phyloP scores from a whole-genome alignment of 2,113 vertebrate genomes.

The Pollachius pollachius region DNA sequence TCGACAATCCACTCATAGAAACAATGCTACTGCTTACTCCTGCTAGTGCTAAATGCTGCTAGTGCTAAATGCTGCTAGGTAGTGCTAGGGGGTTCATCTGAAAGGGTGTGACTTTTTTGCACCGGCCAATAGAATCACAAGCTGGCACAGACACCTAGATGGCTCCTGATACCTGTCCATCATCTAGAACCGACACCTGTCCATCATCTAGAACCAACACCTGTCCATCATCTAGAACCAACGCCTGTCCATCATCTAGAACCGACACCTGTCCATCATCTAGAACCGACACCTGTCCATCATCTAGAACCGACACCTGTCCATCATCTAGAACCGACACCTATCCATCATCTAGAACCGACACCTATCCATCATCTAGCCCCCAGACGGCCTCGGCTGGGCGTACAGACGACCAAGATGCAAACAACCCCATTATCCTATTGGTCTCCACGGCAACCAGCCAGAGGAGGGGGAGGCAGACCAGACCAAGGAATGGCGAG shows the following conservation, averaged over 20 bases:
- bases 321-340: too few relatives aligned
- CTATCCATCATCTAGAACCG: neutral
- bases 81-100: conserved; percentile 7
- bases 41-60: conserved; percentile 1
- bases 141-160: conserved; percentile 46
- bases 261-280: too few relatives aligned
- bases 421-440: conserved; percentile 85
- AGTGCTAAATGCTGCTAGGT: neutral
- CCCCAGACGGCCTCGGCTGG: conserved; percentile 88
- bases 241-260: too few relatives aligned
- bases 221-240: too few relatives aligned
- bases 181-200: too few relatives aligned
- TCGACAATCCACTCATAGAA: too few relatives aligned
- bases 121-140: conserved; percentile 27
- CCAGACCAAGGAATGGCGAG: conserved; percentile 86
- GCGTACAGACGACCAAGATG: conserved; percentile 86
- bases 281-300: too few relatives aligned
- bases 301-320: too few relatives aligned
- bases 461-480: conserved; percentile 86
- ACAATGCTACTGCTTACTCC: too few relatives aligned
- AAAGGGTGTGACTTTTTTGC: neutral
- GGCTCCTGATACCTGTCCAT: neutral
- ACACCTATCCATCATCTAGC: neutral
- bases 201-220: too few relatives aligned
- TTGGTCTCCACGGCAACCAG: conserved; percentile 79